A percentile compares a stretch with the other conserved stretches of the same genome.
Conservation (phyloP, 2,113 vertebrate genomes). For the Leucosticte australis region DNA sequence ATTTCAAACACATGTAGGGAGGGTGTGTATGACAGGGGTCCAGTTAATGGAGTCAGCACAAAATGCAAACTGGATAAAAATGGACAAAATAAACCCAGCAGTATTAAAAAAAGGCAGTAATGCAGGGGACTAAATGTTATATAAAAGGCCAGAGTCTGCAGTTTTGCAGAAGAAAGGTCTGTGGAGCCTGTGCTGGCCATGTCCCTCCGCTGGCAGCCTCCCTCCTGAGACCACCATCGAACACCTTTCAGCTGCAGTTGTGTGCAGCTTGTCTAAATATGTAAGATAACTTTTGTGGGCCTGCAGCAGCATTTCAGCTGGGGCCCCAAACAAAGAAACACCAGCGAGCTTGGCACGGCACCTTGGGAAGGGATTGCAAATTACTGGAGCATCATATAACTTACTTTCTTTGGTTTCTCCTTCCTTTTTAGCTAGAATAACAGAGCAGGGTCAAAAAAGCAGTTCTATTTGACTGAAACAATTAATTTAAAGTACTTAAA, state of each 20-base stretch:
- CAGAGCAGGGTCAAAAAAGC: slow-evolving; percentile 31
- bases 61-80: neutral
- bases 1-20: neutral
- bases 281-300: slow-evolving; percentile 47
- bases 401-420: slow-evolving; percentile 26
- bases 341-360: slow-evolving; percentile 7
- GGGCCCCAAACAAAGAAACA: slow-evolving; percentile 1
- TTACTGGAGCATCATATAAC: slow-evolving; percentile 53
- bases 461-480: neutral
- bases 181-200: neutral
- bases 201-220: neutral
- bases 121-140: neutral
- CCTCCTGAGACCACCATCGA: slow-evolving; percentile 46
- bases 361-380: slow-evolving; percentile 50
- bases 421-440: slow-evolving; percentile 38
- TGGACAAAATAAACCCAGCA: neutral
- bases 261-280: slow-evolving; percentile 44
- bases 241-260: slow-evolving; percentile 41
- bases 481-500: slow-evolving; percentile 12
- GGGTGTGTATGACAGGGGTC: neutral
- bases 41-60: neutral
- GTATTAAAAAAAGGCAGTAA: neutral
- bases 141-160: slow-evolving; percentile 8
- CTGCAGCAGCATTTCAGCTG: slow-evolving; percentile 38
- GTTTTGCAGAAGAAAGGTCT: neutral